These are phyloP conservation scores for Anneissia japonica DNA, from an alignment of 35 echinoderm and acorn worm genomes.

Conservation along the genomic window DNA sequence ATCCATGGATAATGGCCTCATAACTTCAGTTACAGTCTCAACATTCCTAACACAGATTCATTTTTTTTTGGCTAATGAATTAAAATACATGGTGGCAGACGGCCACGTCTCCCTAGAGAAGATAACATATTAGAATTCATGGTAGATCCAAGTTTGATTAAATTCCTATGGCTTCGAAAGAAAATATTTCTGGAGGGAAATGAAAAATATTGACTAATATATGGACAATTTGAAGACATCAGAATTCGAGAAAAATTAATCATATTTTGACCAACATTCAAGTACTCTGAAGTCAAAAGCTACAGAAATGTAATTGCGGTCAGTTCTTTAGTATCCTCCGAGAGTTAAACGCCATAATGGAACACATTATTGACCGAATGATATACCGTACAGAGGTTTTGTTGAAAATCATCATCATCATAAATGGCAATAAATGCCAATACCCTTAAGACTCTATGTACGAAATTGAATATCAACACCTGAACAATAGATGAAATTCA, in stretches of 20 bases:
- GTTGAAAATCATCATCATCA: neutral
- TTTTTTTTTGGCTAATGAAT: neutral
- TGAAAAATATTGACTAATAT: neutral
- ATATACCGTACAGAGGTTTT: neutral
- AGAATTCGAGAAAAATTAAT: neutral
- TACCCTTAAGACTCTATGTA: neutral
- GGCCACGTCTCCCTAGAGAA: neutral
- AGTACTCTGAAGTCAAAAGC: neutral
- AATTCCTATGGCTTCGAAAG: neutral
- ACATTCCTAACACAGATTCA: neutral
- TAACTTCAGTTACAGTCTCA: neutral
- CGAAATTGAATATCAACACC: neutral
- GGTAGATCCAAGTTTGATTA: neutral
- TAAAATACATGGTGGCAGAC: neutral
- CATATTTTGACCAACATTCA: neutral
- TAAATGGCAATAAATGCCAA: neutral
- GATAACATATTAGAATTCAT: neutral
- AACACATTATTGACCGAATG: neutral
- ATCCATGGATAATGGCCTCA: too few species aligned
- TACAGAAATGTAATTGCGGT: neutral
- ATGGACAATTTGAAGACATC: neutral
- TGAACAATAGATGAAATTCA: too few species aligned
- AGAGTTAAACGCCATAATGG: neutral
- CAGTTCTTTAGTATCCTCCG: neutral
- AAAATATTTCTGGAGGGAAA: neutral